Base-by-base conservation (phyloP, 1,140 invertebrate species). In the Agraylea sexmaculata region DNA sequence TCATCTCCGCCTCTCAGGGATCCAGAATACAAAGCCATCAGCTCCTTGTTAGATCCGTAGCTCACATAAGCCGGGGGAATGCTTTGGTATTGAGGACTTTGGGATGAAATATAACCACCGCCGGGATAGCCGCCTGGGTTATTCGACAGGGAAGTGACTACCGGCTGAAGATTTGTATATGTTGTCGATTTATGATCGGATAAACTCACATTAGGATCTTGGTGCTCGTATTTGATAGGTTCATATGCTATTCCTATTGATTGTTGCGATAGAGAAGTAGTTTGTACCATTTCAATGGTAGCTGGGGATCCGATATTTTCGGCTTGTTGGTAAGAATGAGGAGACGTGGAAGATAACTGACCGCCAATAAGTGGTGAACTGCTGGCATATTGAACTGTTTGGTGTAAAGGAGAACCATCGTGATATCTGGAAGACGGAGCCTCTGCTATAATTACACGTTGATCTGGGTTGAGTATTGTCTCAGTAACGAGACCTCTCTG, bases 161-260 rank as follows among this genome's bases (percentile, higher is more conserved):
- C n/a, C 10, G 64, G 61, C 44, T 68, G 62, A 21, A 69, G 47
- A 40, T 61, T 65, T 1, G 65, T 64, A 43, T 69, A 69, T 34
- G 64, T 66, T 4, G 45, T 45, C 7, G 48, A 37, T 38, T 52
- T 49, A 4, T 47, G 40, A 18, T 53, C 53, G 0, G 51, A 53
- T 11, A 55, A 52, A 13, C 59, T 50, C 19, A 56, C 54, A 43
- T 60, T 58, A 16, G 46, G 43, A 34, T 65, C 61, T 0, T 62
- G 53, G n/a, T 54, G 47, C 44, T 68, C 64, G 47, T 68, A 68
- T 45, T 68, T 68, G 16, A 64, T 56, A 30, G 56, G 61, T 42
- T 49, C 37, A 21, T 64, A 65, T 1, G 61, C 58, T 0, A 63
- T 59, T 10, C 64, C 63, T 0, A 64, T 55, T 18, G 62, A 44